Percentiles rank a stretch among this genome's conserved stretches.
phyloP scores from a whole-genome alignment of 2,888 invertebrate genomes.

The Dynastes maya region DNA sequence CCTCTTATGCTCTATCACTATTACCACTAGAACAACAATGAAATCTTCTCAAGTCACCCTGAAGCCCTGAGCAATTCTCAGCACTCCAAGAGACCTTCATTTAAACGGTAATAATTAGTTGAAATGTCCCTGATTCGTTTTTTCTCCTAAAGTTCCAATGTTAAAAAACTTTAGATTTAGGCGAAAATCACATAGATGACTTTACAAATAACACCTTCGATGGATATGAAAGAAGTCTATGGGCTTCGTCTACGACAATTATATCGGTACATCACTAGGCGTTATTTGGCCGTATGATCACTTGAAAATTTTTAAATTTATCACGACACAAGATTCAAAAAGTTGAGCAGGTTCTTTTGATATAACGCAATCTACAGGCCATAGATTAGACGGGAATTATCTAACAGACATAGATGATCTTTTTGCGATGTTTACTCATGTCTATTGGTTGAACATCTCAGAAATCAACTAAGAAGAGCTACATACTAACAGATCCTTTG shows the following conservation, averaged over 20 bases:
- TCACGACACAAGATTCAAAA: constrained; percentile 87
- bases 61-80: constrained; percentile 84
- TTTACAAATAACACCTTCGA: constrained; percentile 87
- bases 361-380: constrained; percentile 84
- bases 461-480: no score
- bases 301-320: constrained; percentile 85
- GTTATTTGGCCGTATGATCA: constrained; percentile 86
- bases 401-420: constrained; percentile 84
- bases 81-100: constrained; percentile 88
- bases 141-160: constrained; percentile 82
- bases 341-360: constrained; percentile 87
- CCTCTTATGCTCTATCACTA: constrained; percentile 82
- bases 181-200: constrained; percentile 88
- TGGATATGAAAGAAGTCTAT: constrained; percentile 85
- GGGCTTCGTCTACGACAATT: constrained; percentile 88
- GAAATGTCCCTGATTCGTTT: constrained; percentile 83
- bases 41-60: constrained; percentile 82
- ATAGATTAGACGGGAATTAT: constrained; percentile 86
- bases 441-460: constrained; percentile 88
- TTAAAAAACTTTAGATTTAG: constrained; percentile 87
- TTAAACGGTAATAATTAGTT: constrained; percentile 85
- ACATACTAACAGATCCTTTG: no score
- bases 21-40: constrained; percentile 88
- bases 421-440: constrained; percentile 86
- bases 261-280: constrained; percentile 84